A percentile compares a stretch with the other conserved stretches of the same genome.
phyloP scores from a whole-genome alignment of 2,888 invertebrate genomes.

The Calephelis perditalis region DNA sequence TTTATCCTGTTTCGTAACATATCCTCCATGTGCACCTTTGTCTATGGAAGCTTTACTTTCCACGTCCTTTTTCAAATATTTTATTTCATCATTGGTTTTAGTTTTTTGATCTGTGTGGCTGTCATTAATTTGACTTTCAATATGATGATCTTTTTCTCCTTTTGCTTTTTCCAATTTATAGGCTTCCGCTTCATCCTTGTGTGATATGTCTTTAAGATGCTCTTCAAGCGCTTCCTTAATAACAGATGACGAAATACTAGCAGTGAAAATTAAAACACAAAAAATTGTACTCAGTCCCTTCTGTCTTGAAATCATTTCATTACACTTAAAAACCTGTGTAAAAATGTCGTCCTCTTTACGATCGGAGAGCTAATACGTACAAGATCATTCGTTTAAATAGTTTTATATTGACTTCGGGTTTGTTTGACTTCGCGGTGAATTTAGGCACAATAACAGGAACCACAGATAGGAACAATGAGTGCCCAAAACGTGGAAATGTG shows the following conservation, averaged over 20 bases:
- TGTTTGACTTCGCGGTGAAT: conserved; percentile 66
- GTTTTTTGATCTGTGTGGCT: conserved; percentile 63
- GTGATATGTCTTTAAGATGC: conserved; percentile 64
- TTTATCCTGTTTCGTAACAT: conserved; percentile 61
- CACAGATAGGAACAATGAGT: conserved; percentile 62
- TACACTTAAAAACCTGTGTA: conserved; percentile 30
- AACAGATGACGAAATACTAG: conserved; percentile 48
- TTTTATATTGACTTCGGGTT: conserved; percentile 66
- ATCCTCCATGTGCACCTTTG: conserved; percentile 64
- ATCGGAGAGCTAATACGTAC: conserved; percentile 45
- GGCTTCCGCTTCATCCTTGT: conserved; percentile 60
- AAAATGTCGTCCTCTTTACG: conserved; percentile 40
- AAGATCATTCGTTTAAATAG: conserved; percentile 47
- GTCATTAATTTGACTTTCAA: conserved; percentile 60
- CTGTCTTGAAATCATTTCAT: conserved; percentile 56
- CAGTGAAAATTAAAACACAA: conserved; percentile 47
- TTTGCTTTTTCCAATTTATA: conserved; percentile 64
- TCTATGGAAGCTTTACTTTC: conserved; percentile 63
- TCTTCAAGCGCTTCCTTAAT: conserved; percentile 69
- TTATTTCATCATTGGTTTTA: conserved; percentile 66
- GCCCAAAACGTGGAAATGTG: conserved; percentile 38
- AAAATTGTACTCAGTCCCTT: conserved; percentile 41
- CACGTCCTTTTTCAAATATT: conserved; percentile 68
- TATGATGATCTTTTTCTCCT: conserved; percentile 65
- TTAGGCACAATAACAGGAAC: conserved; percentile 74